Conservation (phyloP, 2,888 invertebrate genomes). For the Esperia sulphurella region DNA sequence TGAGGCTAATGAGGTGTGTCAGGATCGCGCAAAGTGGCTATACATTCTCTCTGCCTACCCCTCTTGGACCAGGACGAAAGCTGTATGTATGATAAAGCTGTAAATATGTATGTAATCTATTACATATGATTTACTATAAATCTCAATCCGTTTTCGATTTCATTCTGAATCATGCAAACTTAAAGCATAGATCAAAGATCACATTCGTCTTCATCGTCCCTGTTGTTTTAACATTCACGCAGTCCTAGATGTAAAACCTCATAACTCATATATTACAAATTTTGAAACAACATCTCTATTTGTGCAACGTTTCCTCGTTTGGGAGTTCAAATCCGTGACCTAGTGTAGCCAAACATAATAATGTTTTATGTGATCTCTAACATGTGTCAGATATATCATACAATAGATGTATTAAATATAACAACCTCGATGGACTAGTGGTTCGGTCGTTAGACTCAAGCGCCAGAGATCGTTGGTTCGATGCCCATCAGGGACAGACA, state of each 20-base stretch:
- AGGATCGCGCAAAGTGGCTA: no score
- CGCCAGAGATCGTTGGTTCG: no score
- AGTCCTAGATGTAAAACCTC: not conserved
- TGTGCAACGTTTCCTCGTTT: not conserved
- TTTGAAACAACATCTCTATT: not conserved
- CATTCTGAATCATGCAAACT: no score
- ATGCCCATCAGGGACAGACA: no score
- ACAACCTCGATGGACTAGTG: no score
- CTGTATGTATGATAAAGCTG: no score
- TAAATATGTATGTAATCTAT: no score
- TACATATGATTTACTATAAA: not conserved
- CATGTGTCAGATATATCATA: slow-evolving; percentile 27
- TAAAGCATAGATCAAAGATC: not conserved
- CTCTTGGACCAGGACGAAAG: no score
- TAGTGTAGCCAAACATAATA: slow-evolving; percentile 14
- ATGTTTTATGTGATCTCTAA: slow-evolving; percentile 21
- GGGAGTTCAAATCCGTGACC: slow-evolving; percentile 14
- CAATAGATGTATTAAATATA: slow-evolving; percentile 1
- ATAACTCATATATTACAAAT: not conserved
- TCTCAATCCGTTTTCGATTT: not conserved
- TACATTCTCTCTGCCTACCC: no score
- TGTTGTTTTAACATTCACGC: not conserved
- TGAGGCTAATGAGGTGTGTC: no score
- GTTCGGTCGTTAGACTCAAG: no score
- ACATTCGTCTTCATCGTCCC: not conserved